Evolutionary conservation across 2,888 invertebrate genomes (phyloP).

Genomic region (Oegoconia quadripuncta): DNA sequence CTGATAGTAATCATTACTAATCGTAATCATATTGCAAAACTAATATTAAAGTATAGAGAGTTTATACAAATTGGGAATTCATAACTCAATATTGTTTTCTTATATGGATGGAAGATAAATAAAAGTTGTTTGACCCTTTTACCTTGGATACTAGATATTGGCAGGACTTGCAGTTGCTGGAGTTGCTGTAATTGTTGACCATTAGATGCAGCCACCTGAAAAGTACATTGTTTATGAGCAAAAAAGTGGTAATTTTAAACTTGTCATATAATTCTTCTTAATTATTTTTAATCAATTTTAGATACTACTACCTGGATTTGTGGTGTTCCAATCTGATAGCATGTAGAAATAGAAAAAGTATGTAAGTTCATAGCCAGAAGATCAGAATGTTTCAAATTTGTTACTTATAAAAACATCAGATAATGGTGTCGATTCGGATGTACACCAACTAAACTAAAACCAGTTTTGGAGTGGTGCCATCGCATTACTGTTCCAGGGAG

Average conservation of each 20-base stretch:
- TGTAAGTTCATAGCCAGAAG: background rate
- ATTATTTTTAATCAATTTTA: background rate
- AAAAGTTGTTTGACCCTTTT: too few species aligned
- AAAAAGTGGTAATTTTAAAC: constrained; percentile 5
- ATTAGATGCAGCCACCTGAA: constrained; percentile 81
- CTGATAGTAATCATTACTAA: too few species aligned
- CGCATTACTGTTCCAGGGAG: too few species aligned
- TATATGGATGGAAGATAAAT: too few species aligned
- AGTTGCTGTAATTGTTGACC: constrained; percentile 83
- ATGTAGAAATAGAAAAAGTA: constrained; percentile 32
- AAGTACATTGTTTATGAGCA: constrained; percentile 1
- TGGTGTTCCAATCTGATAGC: constrained; percentile 66
- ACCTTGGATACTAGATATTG: constrained; percentile 83
- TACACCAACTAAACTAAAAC: too few species aligned
- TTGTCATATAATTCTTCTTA: background rate
- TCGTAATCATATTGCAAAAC: too few species aligned
- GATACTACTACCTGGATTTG: constrained; percentile 72
- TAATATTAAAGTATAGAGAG: too few species aligned
- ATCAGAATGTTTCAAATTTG: background rate
- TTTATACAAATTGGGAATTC: too few species aligned
- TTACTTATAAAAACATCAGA: background rate
- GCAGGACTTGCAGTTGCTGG: constrained; percentile 88
- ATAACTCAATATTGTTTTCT: background rate
- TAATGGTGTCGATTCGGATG: too few species aligned
- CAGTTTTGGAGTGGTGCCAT: too few species aligned